Evolutionary conservation across 2,113 vertebrate species (phyloP).

Genomic region (Arvicanthis niloticus): DNA sequence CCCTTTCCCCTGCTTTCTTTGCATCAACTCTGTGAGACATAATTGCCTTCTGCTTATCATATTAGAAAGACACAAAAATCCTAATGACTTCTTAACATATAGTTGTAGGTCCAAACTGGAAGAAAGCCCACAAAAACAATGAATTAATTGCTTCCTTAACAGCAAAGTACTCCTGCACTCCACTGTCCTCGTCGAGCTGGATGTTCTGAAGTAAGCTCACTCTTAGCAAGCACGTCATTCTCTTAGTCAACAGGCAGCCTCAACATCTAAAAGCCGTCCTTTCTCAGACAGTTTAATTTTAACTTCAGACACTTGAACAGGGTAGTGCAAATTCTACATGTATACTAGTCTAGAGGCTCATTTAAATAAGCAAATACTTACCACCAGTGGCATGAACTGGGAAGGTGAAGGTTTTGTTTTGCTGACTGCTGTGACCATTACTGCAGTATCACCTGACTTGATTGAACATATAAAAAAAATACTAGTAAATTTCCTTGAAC

Average conservation of each 20-base stretch:
- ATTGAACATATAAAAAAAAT: constrained; percentile 51
- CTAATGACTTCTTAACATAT: constrained; percentile 28
- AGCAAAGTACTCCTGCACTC: background rate
- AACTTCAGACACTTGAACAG: background rate
- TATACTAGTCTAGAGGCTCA: background rate
- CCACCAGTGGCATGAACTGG: constrained; percentile 98
- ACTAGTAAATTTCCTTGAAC: constrained; percentile 28
- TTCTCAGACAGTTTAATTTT: background rate
- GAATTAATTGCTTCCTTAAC: constrained; percentile 10
- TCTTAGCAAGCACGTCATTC: background rate
- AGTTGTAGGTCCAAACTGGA: background rate
- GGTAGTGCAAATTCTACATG: constrained; percentile 51
- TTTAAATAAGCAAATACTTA: constrained; percentile 85
- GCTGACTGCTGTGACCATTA: constrained; percentile 99
- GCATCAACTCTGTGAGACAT: background rate
- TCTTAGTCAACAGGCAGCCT: constrained; percentile 7
- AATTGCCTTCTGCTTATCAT: background rate
- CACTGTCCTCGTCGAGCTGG: background rate
- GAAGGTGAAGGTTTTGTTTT: constrained; percentile 94
- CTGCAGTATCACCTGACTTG: constrained; percentile 95
- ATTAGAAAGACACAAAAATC: constrained; percentile 54
- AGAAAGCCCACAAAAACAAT: constrained; percentile 28
- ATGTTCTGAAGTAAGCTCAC: background rate
- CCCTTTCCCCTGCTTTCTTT: background rate
- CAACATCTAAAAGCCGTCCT: background rate